These are phyloP conservation scores for Trichechus manatus DNA, from an alignment of 2,113 vertebrate genomes.

Conservation along the genomic window DNA sequence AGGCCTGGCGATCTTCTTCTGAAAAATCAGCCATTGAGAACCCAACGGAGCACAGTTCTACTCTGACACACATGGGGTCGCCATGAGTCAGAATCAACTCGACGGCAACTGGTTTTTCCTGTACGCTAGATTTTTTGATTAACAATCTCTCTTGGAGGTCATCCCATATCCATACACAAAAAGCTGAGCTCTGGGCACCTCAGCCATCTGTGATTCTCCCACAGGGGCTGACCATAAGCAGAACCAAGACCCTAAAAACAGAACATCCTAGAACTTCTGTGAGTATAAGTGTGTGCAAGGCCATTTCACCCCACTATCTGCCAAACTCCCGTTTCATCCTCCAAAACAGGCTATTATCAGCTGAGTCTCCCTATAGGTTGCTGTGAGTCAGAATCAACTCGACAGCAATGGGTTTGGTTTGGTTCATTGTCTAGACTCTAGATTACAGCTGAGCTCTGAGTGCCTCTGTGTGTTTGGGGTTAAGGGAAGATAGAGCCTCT, in stretches of 20 bases:
- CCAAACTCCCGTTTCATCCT: background rate
- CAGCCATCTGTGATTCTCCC: background rate
- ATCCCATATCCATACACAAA: fast-evolving
- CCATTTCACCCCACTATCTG: fast-evolving
- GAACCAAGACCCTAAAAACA: background rate
- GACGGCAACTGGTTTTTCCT: background rate
- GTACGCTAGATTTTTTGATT: background rate
- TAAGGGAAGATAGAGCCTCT: background rate
- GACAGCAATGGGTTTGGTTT: no score
- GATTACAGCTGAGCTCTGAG: background rate
- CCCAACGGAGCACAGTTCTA: background rate
- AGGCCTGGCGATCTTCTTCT: background rate
- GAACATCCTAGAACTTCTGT: background rate
- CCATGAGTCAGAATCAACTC: background rate
- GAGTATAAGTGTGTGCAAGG: background rate
- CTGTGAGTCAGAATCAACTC: no score
- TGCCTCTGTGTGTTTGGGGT: background rate
- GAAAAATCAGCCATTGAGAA: background rate
- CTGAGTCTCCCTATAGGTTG: background rate
- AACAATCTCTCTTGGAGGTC: background rate
- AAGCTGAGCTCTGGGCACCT: background rate
- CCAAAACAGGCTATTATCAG: background rate
- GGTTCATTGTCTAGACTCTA: background rate
- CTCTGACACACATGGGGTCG: background rate
- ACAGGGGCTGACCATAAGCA: background rate